Conservation (phyloP, 2,797 vertebrate genomes). For the Syngnathus rostellatus region DNA sequence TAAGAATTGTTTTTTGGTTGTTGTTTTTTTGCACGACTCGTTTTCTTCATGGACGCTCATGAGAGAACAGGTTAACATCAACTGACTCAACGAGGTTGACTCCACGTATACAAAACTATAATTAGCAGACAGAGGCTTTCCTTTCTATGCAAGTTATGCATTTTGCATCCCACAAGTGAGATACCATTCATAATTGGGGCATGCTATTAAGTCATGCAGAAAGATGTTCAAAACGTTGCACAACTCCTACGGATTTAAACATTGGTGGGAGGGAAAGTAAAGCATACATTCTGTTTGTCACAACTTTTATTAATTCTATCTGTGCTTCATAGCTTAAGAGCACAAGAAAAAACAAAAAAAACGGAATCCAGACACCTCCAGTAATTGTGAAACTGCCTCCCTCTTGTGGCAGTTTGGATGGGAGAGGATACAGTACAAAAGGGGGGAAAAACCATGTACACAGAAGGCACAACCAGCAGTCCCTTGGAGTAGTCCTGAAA, state of each 20-base stretch:
- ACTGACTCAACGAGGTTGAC: too few relatives aligned
- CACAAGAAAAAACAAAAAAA: conserved; percentile 48
- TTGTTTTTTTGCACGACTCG: too few relatives aligned
- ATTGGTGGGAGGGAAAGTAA: background rate
- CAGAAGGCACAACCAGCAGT: conserved; percentile 70
- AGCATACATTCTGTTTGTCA: conserved; percentile 13
- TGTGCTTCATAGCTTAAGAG: conserved; percentile 73
- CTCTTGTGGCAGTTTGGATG: conserved; percentile 43
- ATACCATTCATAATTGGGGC: too few relatives aligned
- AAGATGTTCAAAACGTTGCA: background rate
- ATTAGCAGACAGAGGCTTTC: too few relatives aligned
- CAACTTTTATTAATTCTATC: conserved; percentile 68
- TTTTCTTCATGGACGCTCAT: too few relatives aligned
- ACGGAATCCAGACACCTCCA: conserved; percentile 64
- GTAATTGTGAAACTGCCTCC: conserved; percentile 58
- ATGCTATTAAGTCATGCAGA: background rate
- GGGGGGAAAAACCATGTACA: conserved; percentile 17
- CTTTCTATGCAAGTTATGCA: too few relatives aligned
- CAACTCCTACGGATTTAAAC: too few relatives aligned
- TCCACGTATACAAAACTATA: too few relatives aligned
- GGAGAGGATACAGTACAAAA: conserved; percentile 38
- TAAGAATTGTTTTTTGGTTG: too few relatives aligned
- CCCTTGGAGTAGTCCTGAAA: conserved; percentile 40
- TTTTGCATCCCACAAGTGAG: too few relatives aligned
- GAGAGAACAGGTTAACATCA: too few relatives aligned